phyloP scores from a whole-genome alignment of 92 coral and sea anemone species.

The Zoanthus gigantus region DNA sequence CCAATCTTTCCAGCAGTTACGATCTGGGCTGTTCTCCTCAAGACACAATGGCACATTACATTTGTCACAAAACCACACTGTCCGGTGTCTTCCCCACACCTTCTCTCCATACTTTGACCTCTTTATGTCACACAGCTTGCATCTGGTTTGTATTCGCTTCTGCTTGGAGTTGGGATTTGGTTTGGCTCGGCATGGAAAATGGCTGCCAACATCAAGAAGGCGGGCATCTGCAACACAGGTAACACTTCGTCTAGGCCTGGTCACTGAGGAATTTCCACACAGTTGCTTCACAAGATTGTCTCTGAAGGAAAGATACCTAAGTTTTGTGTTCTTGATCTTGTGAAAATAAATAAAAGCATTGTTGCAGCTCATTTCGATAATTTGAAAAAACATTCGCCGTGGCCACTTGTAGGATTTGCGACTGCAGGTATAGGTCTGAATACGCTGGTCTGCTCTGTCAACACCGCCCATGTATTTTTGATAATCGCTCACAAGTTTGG shows the following conservation, averaged over 20 bases:
- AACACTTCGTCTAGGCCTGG: slow-evolving; percentile 15
- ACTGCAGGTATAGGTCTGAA: slow-evolving; percentile 22
- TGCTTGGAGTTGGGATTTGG: slow-evolving; percentile 18
- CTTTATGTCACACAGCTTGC: slow-evolving; percentile 28
- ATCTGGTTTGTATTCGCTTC: neutral
- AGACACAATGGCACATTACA: slow-evolving; percentile 6
- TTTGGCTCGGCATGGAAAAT: slow-evolving; percentile 1
- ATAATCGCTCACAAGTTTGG: slow-evolving; percentile 26
- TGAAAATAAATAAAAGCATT: neutral
- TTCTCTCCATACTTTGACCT: slow-evolving; percentile 7
- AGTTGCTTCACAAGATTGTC: slow-evolving; percentile 23
- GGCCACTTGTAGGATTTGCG: slow-evolving; percentile 23
- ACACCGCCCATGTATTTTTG: slow-evolving; percentile 17
- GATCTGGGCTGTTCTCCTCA: neutral
- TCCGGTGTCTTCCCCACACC: slow-evolving; percentile 8
- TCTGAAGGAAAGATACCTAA: slow-evolving; percentile 5
- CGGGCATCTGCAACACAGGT: neutral
- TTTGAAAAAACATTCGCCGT: slow-evolving; percentile 8
- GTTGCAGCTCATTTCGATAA: slow-evolving; percentile 10
- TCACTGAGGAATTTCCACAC: neutral
- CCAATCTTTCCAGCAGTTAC: slow-evolving; percentile 25
- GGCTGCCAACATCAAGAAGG: slow-evolving; percentile 13
- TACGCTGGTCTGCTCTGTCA: slow-evolving; percentile 33
- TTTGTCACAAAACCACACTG: neutral
- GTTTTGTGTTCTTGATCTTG: neutral